phyloP scores from a whole-genome alignment of 2,113 vertebrate genomes.

The Microcebus griseorufus region DNA sequence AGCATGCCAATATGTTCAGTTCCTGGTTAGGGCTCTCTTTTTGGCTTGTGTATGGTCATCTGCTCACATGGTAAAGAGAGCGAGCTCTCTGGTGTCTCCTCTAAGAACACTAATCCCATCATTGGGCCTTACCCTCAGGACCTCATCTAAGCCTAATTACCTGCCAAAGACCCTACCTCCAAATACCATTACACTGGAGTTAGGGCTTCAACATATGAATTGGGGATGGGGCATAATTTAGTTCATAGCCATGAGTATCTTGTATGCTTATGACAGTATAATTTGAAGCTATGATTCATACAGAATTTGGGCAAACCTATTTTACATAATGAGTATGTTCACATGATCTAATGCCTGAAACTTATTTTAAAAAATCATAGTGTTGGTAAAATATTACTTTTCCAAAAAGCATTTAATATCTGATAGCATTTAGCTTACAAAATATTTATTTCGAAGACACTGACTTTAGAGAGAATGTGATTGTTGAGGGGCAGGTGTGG shows the following conservation, averaged over 20 bases:
- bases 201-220: background rate
- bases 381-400: conserved; percentile 12
- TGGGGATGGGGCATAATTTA: background rate
- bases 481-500: background rate
- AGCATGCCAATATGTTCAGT: background rate
- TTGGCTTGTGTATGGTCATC: background rate
- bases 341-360: background rate
- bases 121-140: background rate
- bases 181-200: background rate
- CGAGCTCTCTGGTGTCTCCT: background rate
- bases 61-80: background rate
- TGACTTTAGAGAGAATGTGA: background rate
- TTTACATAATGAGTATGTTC: conserved; percentile 20
- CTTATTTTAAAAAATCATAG: conserved; percentile 7
- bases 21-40: background rate
- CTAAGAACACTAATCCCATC: background rate
- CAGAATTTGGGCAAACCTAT: background rate
- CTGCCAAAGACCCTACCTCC: background rate
- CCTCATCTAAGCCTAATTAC: background rate
- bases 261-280: background rate
- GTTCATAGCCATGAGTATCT: background rate
- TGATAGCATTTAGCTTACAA: background rate
- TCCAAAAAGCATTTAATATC: conserved; percentile 1
- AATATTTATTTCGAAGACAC: background rate
- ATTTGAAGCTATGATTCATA: conserved; percentile 2